phyloP scores from a whole-genome alignment of 1,140 invertebrate species.

The Drosophila varians region DNA sequence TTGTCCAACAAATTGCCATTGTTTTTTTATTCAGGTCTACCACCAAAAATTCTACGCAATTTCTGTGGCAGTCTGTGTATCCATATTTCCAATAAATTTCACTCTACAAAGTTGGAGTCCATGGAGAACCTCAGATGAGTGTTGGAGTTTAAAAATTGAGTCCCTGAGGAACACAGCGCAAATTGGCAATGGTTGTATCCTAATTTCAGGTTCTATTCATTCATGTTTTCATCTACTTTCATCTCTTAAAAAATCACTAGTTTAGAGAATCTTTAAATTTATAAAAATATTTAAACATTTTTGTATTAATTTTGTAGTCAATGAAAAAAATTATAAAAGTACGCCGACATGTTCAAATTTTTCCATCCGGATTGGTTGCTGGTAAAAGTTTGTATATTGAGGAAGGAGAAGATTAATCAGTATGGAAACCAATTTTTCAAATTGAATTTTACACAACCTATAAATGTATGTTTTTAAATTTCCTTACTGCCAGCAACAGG shows the following conservation, averaged over 20 bases:
- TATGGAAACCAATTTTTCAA: constrained; percentile 12
- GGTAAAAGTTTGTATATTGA: too few species aligned
- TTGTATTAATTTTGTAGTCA: too few species aligned
- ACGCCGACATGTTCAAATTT: too few species aligned
- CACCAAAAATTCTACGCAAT: constrained; percentile 46
- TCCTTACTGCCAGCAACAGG: constrained; percentile 27
- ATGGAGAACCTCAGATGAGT: not conserved
- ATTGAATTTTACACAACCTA: constrained; percentile 15
- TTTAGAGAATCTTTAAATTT: too few species aligned
- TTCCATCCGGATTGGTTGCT: too few species aligned
- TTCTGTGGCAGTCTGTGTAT: constrained; percentile 32
- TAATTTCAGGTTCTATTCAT: too few species aligned
- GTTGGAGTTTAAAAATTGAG: constrained; percentile 1
- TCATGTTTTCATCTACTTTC: too few species aligned
- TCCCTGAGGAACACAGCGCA: constrained; percentile 7
- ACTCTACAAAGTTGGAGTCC: constrained; percentile 4
- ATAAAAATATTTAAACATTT: too few species aligned
- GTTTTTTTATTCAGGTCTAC: constrained; percentile 28
- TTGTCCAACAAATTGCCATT: constrained; percentile 60
- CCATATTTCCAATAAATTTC: constrained; percentile 50
- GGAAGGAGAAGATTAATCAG: not conserved
- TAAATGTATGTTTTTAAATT: constrained; percentile 8
- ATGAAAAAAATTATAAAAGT: too few species aligned
- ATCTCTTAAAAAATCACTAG: too few species aligned
- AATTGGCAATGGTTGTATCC: too few species aligned